Evolutionary conservation across 1,140 invertebrate genomes (phyloP).

Genomic region (Ooceraea biroi): DNA sequence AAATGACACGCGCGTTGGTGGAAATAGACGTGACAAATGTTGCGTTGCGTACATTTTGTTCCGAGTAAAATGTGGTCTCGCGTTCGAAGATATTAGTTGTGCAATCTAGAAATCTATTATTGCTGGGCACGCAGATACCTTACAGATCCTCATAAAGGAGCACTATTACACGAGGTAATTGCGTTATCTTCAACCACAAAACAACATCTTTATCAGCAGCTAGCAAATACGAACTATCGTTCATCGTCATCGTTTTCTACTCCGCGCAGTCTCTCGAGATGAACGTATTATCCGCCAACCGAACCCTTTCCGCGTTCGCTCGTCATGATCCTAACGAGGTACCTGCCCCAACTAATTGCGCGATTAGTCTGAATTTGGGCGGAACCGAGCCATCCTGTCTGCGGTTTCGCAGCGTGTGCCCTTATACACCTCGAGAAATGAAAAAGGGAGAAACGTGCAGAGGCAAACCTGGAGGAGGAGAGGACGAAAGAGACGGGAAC

Average conservation of each 20-base stretch:
- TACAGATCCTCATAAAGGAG: not conserved
- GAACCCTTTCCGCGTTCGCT: slow-evolving; percentile 47
- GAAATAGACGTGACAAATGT: slow-evolving; percentile 48
- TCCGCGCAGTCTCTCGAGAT: not conserved
- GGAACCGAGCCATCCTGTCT: slow-evolving; percentile 54
- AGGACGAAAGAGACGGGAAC: slow-evolving; percentile 66
- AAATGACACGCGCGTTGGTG: slow-evolving; percentile 7
- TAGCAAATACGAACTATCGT: slow-evolving; percentile 13
- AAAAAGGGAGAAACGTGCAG: slow-evolving; percentile 22
- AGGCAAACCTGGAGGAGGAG: slow-evolving; percentile 31
- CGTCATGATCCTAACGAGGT: slow-evolving; percentile 61
- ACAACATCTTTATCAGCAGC: slow-evolving; percentile 25
- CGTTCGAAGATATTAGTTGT: slow-evolving; percentile 31
- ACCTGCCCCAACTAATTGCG: slow-evolving; percentile 65
- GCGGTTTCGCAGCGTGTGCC: slow-evolving; percentile 23
- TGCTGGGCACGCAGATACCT: not conserved
- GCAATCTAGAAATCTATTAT: slow-evolving; percentile 32
- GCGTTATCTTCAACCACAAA: slow-evolving; percentile 16
- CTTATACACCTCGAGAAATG: slow-evolving; percentile 48
- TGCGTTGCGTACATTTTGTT: slow-evolving; percentile 33
- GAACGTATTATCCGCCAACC: slow-evolving; percentile 23
- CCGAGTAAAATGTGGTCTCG: slow-evolving; percentile 24
- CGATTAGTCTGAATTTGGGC: slow-evolving; percentile 73
- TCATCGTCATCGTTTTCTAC: slow-evolving; percentile 27
- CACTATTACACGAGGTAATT: not conserved